Evolutionary conservation across 1,140 invertebrate species (phyloP), one percentile per base, ranked within the genome.

Genomic region (Rhagoletis pomonella): DNA sequence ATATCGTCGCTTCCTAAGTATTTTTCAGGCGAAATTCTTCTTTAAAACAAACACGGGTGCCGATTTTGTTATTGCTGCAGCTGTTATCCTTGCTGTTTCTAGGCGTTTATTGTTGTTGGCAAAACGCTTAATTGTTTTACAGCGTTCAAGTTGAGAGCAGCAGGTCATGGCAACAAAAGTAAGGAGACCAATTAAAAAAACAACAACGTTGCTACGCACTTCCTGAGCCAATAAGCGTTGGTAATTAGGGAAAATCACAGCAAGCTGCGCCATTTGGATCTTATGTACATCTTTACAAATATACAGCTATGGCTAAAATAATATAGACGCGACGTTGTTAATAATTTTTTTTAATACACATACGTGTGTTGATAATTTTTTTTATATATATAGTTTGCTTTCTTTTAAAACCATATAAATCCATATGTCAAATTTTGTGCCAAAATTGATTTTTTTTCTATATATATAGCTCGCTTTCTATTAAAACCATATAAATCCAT

Each of bases 161-260:
- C n/a, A 81, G 19, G 47, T 81, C 47, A 58, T 81, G 19, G 73
- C 73, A 81, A 81, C 73, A 10, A 81, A 81, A 7, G 14, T 47
- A 29, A 6, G 10, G 4, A 81, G n/a, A 55, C 7, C 44, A 69
- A 69, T 14, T 29, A 29, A 29, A 29, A 29, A 29, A 77, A 50
- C 69, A 55, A 17, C 69, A 58, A 19, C 73, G 14, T 4, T 47
- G n/a, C 5, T 17, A 47, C 67, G 19, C 67, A 73, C 29, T 73
- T 47, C 17, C 67, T 73, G 67, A 44, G 67, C 47, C 73, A 81
- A 55, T 55, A 55, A 55, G 55, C 73, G 19, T 55, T n/a, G 73
- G 73, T n/a, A 47, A 81, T 81, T 81, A 81, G n/a, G n/a, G 73
- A 1, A 77, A 73, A 73, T 0, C 69, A n/a, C 64, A 10, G 64